Base-by-base conservation (phyloP, 2,113 vertebrate genomes). In the Lepus europaeus region DNA sequence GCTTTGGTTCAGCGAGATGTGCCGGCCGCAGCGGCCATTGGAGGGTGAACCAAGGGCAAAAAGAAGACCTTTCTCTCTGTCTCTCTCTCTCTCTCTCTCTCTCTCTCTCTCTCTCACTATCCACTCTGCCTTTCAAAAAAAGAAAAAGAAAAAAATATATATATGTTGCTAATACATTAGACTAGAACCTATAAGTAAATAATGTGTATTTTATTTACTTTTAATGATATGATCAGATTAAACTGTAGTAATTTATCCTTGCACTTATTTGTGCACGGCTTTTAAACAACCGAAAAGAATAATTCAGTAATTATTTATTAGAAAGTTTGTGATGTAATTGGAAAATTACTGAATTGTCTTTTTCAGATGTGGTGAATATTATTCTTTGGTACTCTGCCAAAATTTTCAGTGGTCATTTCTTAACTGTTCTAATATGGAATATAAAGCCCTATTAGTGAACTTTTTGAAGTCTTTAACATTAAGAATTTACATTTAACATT, bases 281-380 rank as follows among this genome's bases (percentile, higher is more conserved):
- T 91, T 89, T 93, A 90, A 69, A 45, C 31, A 83, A 29, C 56
- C 29, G 83, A 66, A 68, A 87, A 74, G 53, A 92, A 72, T 77
- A 63, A 68, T 87, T 8, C 31, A 49, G 0, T 63, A 39, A 78
- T 33, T 56, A 11, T 33, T 70, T 82, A 31, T 84, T 85, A 8
- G 84, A 64, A 87, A 83, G 31, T 53, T 82, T 93, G 9, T 83
- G 9, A n/a, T 69, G 5, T 80, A 66, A 56, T 68, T 89, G 19
- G 68, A 89, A 90, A 91, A 82, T 31, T 9, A 95, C 8, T 56
- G 74, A 93, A 56, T 77, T 72, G 12, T 70, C 5, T 68, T 96
- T 93, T 85, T 45, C 78, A 82, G 69, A 84, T 73, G 8, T 92
- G 17, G 45, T 83, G 64, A 76, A 49, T 96, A 29, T 61, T 61